Evolutionary conservation across 2,113 vertebrate species (phyloP).

Genomic region (Cryptotis parvus): DNA sequence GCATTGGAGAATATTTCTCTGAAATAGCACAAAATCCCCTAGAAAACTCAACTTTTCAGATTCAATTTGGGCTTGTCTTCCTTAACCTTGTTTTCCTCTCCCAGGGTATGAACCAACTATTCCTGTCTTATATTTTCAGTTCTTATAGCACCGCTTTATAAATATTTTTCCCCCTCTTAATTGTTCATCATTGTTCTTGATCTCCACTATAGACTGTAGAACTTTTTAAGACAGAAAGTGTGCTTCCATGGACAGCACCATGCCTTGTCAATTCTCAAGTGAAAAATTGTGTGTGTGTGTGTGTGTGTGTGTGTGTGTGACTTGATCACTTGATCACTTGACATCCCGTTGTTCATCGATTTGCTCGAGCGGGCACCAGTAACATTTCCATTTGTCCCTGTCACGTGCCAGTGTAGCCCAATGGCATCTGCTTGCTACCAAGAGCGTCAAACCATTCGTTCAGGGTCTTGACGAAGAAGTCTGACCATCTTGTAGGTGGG

Average conservation of each 20-base stretch:
- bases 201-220: not conserved
- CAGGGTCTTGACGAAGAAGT: no score
- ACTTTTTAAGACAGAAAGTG: not conserved
- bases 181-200: not conserved
- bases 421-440: no score
- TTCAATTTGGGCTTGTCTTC: not conserved
- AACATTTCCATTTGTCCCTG: no score
- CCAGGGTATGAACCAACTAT: not conserved
- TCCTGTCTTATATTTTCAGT: not conserved
- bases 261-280: constrained; percentile 19
- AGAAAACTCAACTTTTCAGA: not conserved
- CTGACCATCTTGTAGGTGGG: no score
- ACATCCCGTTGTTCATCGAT: no score
- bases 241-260: not conserved
- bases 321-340: no score
- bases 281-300: no score
- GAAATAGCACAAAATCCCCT: not conserved
- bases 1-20: not conserved
- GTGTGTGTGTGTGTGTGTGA: no score
- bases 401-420: no score
- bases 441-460: no score
- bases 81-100: not conserved
- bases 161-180: not conserved
- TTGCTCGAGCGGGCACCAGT: no score
- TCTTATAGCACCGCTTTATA: not conserved